phyloP scores from a whole-genome alignment of 2,797 vertebrate species.

The Syndactyla subalaris region DNA sequence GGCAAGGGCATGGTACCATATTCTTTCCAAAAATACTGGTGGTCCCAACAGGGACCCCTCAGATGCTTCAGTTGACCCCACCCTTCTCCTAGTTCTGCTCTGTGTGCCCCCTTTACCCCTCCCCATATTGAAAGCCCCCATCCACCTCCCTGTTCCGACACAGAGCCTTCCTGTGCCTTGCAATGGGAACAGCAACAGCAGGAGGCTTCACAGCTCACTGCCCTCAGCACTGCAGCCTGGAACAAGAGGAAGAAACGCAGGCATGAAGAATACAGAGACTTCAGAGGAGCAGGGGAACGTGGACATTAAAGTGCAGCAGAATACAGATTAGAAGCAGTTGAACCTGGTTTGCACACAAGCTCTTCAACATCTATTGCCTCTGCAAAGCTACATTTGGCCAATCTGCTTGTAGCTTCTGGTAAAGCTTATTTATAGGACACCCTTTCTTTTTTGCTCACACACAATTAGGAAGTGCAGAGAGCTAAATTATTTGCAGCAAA shows the following conservation, averaged over 20 bases:
- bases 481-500: background rate
- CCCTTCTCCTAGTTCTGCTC: background rate
- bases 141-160: rapidly evolving
- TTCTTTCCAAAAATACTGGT: background rate
- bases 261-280: background rate
- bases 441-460: background rate
- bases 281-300: background rate
- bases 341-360: background rate
- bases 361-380: background rate
- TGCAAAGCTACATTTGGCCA: background rate
- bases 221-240: background rate
- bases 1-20: background rate
- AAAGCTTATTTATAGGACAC: background rate
- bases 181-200: background rate
- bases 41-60: background rate
- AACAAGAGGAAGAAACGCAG: background rate
- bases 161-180: rapidly evolving
- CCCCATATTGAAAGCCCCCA: rapidly evolving
- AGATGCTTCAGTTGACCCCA: background rate
- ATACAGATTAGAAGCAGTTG: background rate
- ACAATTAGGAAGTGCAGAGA: background rate
- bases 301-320: background rate
- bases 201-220: background rate
- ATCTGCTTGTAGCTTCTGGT: background rate
- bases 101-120: background rate